phyloP scores from a whole-genome alignment of 2,888 invertebrate species.

The Morinoia aosen region DNA sequence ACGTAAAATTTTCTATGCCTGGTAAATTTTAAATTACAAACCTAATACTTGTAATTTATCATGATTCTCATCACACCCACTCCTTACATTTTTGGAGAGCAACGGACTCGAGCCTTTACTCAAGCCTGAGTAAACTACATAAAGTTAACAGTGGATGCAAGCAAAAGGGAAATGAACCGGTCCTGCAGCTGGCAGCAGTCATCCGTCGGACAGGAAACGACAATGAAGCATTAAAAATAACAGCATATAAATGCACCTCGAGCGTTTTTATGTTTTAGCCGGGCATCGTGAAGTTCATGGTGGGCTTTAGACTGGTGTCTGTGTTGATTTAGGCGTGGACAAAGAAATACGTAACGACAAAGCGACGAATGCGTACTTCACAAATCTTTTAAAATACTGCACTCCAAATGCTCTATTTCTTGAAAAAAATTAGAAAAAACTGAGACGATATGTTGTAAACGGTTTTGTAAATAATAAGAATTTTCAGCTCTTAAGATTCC shows the following conservation, averaged over 20 bases:
- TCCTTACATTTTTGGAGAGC: neutral
- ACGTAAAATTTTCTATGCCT: neutral
- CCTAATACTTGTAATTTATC: neutral
- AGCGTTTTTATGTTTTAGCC: neutral
- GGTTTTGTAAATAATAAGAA: neutral
- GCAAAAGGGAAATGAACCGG: too few relatives aligned
- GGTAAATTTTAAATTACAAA: neutral
- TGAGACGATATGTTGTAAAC: neutral
- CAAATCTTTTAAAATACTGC: neutral
- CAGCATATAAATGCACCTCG: neutral
- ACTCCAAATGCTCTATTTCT: neutral
- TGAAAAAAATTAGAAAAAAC: neutral
- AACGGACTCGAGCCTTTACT: too few relatives aligned
- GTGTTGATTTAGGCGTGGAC: neutral
- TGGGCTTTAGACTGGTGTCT: neutral
- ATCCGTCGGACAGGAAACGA: neutral
- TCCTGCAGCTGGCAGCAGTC: too few relatives aligned
- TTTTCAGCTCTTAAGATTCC: neutral
- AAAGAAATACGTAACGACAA: neutral
- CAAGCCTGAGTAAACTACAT: neutral
- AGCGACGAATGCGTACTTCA: neutral
- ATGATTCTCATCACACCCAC: neutral
- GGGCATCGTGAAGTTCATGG: neutral
- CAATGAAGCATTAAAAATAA: neutral
- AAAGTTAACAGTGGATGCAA: neutral